A percentile compares a stretch with the other conserved stretches of the same genome.
Conservation (phyloP, 2,888 invertebrate genomes). For the Quadroppia sp. region DNA sequence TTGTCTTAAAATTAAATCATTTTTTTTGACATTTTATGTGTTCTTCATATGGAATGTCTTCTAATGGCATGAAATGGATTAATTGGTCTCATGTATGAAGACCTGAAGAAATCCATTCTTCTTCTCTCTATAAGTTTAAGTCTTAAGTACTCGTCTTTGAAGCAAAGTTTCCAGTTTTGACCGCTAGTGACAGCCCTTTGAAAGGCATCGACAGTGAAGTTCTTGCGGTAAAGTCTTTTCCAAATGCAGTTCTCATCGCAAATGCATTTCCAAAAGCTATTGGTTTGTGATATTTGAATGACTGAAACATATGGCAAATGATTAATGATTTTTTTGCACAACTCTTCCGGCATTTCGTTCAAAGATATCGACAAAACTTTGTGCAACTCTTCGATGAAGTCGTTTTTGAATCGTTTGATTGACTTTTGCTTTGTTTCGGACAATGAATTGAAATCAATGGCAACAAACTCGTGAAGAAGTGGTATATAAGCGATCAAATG, state of each 20-base stretch:
- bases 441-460: neutral
- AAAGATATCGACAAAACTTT: neutral
- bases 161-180: neutral
- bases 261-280: neutral
- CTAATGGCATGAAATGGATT: no score
- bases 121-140: neutral
- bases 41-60: no score
- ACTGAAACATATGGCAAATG: conserved; percentile 8
- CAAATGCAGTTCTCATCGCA: neutral
- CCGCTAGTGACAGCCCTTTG: neutral
- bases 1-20: no score
- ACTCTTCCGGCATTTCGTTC: conserved; percentile 18
- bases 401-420: neutral
- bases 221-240: neutral
- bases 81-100: no score
- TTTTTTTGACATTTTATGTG: no score
- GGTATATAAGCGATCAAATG: neutral
- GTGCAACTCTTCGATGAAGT: neutral
- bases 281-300: conserved; percentile 21
- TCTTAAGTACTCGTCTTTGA: neutral
- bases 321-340: neutral
- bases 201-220: neutral
- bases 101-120: no score
- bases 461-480: neutral
- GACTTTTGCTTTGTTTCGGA: neutral